Evolutionary conservation across 1,140 invertebrate genomes (phyloP).

Genomic region (Drosophila hydei): DNA sequence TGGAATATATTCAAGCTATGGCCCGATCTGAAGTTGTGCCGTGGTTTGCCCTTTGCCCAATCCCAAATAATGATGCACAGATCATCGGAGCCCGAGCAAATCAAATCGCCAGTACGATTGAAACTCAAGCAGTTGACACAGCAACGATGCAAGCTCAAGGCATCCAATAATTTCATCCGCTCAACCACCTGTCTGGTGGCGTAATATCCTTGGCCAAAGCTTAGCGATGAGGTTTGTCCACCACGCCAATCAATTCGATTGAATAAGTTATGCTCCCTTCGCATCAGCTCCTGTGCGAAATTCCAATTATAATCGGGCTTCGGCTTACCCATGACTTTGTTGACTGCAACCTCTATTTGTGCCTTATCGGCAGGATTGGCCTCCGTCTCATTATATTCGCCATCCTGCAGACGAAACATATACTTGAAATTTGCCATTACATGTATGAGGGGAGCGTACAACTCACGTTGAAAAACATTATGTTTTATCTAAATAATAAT

Average conservation of each 20-base stretch:
- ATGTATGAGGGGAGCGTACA: not conserved
- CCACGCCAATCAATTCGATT: constrained; percentile 63
- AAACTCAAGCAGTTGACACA: constrained; percentile 97
- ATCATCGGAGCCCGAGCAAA: constrained; percentile 94
- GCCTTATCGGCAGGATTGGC: constrained; percentile 31
- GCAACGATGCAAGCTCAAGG: constrained; percentile 92
- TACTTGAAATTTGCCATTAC: not conserved
- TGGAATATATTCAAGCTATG: constrained; percentile 96
- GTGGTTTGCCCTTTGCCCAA: constrained; percentile 90
- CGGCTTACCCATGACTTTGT: constrained; percentile 54
- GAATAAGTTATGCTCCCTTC: constrained; percentile 65
- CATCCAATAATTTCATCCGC: constrained; percentile 91
- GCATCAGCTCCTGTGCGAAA: constrained; percentile 56
- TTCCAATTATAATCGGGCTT: constrained; percentile 69
- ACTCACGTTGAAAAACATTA: constrained; percentile 5
- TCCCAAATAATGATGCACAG: constrained; percentile 94
- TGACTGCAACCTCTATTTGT: constrained; percentile 33
- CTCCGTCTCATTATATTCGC: constrained; percentile 13
- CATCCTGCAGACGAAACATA: constrained; percentile 1
- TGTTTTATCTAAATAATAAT: too few relatives aligned
- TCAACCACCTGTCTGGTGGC: constrained; percentile 93
- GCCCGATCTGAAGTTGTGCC: constrained; percentile 89
- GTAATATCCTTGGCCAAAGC: constrained; percentile 87
- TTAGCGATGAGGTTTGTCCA: constrained; percentile 50
- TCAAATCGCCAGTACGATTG: constrained; percentile 87